Base-by-base conservation (phyloP, 1,140 invertebrate species). In the Pentalonia nigronervosa region DNA sequence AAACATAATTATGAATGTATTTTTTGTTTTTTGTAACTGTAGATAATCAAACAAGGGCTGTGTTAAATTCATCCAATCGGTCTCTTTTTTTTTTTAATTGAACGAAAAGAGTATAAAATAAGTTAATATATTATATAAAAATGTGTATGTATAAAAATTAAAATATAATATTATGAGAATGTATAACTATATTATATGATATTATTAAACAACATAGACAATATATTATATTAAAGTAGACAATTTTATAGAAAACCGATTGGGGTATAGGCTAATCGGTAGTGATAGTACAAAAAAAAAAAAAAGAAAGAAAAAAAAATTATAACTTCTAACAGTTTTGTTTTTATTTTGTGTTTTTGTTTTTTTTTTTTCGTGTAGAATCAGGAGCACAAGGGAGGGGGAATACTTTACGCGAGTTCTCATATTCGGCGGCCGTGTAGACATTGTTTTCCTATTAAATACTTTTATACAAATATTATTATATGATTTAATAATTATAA, bases 41-140 rank as follows among this genome's bases (percentile, higher is more conserved):
- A 93, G 91, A 93, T 93, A 93, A 93, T 93, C 91, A 93, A 93
- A 93, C 91, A 93, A 93, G 81, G 91, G 91, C 91, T 93, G 91
- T 93, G 91, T 93, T 84, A 86, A 93, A 93, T 93, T 93, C 91
- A 93, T 93, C 91, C 91, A 93, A 93, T 93, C 91, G 91, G 91
- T 93, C 91, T 93, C 76, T 93, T 53, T 93, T 56, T 93, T 47
- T 56, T 76, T 83, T 50, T 81, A 41, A 81, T 67, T 30, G 50
- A 92, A 92, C 2, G 11, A 84, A 92, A 83, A 92, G 91, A 92
- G 81, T 50, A 83, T 91, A 56, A 90, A 20, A 90, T 60, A 14
- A 90, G 25, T 30, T 41, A 17, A 41, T 47, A 48, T 36, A 53
- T 36, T 76, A 91, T 67, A 91, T 91, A 20, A 91, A 48, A 81